phyloP scores from a whole-genome alignment of 2,797 vertebrate species.

The Natrix natrix region DNA sequence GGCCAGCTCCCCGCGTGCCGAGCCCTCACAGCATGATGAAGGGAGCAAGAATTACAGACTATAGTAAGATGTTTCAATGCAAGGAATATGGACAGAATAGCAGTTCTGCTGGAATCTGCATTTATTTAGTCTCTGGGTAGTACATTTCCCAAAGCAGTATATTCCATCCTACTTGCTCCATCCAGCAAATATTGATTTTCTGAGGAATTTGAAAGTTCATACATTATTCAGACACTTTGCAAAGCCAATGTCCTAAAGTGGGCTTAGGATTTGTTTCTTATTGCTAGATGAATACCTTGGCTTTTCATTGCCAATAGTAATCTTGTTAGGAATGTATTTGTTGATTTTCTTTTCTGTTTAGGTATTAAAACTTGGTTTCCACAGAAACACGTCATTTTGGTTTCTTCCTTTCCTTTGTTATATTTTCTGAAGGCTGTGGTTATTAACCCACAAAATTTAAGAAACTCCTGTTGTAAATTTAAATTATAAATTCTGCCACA shows the following conservation, averaged over 20 bases:
- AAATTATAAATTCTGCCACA: not conserved
- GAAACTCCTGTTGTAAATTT: not conserved
- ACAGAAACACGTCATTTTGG: not conserved
- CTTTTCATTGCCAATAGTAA: constrained; percentile 58
- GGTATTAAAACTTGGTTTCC: constrained; percentile 12
- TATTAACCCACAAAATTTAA: not conserved
- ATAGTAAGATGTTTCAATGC: not conserved
- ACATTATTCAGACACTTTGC: not conserved
- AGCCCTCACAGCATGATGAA: not conserved
- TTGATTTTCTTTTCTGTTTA: not conserved
- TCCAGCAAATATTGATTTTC: not conserved
- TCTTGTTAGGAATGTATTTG: constrained; percentile 36
- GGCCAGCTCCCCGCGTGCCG: not conserved
- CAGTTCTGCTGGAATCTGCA: not conserved
- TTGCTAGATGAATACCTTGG: not conserved
- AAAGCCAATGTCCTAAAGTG: not conserved
- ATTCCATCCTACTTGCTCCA: not conserved
- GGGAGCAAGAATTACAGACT: not conserved
- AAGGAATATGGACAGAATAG: not conserved
- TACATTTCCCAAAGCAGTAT: not conserved
- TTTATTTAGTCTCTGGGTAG: not conserved
- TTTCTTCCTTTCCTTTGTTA: not conserved
- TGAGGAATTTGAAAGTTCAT: not conserved
- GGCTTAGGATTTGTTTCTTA: not conserved
- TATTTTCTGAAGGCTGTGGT: not conserved